Conservation (phyloP, 1,140 invertebrate species). For the Drosophila equinoxialis region DNA sequence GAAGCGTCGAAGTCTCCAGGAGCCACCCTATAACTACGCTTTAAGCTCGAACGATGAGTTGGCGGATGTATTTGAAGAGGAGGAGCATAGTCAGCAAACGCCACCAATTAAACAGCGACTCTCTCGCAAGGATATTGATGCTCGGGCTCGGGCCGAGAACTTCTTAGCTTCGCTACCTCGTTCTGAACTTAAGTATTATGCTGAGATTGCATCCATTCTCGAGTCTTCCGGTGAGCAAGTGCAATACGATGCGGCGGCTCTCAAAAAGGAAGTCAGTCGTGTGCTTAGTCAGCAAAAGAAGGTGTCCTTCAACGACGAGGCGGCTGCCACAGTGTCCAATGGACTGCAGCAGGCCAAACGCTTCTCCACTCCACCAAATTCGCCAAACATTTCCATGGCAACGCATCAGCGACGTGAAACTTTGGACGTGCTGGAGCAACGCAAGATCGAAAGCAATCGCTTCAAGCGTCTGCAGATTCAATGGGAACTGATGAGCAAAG, state of each 20-base stretch:
- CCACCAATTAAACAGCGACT: constrained; percentile 84
- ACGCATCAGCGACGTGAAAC: constrained; percentile 62
- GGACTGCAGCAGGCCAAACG: constrained; percentile 71
- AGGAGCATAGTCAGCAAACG: constrained; percentile 82
- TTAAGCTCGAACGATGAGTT: constrained; percentile 83
- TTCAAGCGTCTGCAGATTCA: constrained; percentile 92
- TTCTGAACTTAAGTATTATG: constrained; percentile 82
- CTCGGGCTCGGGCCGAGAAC: constrained; percentile 72
- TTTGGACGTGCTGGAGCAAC: constrained; percentile 73
- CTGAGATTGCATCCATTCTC: constrained; percentile 86
- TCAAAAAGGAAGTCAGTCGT: constrained; percentile 87
- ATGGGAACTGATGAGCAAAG: constrained; percentile 91
- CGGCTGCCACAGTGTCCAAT: constrained; percentile 51
- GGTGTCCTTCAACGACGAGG: constrained; percentile 84
- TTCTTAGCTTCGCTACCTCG: constrained; percentile 77
- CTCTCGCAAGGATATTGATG: constrained; percentile 83
- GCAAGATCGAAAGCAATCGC: constrained; percentile 82
- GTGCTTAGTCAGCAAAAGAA: constrained; percentile 87
- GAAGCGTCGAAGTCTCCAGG: constrained; percentile 89
- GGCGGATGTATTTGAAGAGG: constrained; percentile 86
- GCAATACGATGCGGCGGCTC: constrained; percentile 87
- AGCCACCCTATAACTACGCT: constrained; percentile 88
- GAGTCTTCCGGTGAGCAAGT: constrained; percentile 87
- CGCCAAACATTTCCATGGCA: constrained; percentile 87
- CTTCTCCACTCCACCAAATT: constrained; percentile 87